Evolutionary conservation across 1,140 invertebrate species (phyloP).

Genomic region (Araneus ventricosus): DNA sequence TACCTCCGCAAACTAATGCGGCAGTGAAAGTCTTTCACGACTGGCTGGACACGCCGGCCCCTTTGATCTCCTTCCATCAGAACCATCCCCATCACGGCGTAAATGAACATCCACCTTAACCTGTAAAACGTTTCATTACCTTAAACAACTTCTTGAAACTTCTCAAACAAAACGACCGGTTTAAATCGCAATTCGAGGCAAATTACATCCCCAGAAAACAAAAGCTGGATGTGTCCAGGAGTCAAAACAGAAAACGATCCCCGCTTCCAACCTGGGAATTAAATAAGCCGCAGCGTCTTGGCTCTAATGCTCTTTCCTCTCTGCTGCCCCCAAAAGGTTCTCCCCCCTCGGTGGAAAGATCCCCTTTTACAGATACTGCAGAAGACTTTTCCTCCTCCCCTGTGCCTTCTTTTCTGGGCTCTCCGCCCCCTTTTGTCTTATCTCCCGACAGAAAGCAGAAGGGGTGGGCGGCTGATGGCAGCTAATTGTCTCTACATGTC

Average conservation of each 20-base stretch:
- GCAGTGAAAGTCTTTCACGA: background rate
- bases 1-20: too few species aligned
- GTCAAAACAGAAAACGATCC: background rate
- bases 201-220: background rate
- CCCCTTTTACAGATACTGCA: background rate
- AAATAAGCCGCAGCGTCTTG: conserved; percentile 18
- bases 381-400: background rate
- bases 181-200: background rate
- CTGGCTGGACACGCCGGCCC: background rate
- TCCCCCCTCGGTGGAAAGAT: background rate
- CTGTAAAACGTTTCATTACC: conserved; percentile 27
- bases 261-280: background rate
- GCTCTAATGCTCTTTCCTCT: conserved; percentile 25
- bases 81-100: background rate
- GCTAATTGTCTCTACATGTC: conserved; percentile 68
- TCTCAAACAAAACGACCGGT: conserved; percentile 15
- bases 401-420: background rate
- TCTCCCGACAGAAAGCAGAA: background rate
- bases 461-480: conserved; percentile 28
- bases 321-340: conserved; percentile 33
- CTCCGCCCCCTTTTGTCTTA: conserved; percentile 34
- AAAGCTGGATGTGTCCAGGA: conserved; percentile 6
- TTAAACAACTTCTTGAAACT: conserved; percentile 26
- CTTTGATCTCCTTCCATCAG: background rate
- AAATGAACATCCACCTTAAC: conserved; percentile 28